Evolutionary conservation across 2,888 invertebrate genomes (phyloP), one percentile per base, ranked within the genome.

Genomic region (Caradrina clavipalpis): DNA sequence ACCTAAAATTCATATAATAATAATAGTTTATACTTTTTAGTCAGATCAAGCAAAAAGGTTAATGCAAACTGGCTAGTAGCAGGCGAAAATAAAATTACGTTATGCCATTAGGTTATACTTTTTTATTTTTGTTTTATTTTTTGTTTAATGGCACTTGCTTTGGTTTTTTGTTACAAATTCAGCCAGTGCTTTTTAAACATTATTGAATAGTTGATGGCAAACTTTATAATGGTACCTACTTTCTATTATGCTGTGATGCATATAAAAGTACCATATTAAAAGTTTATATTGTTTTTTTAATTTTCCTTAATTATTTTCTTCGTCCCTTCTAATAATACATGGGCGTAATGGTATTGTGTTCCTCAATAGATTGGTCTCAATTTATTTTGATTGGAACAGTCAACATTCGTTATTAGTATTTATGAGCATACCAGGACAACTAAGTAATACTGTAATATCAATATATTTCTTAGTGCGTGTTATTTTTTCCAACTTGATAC

Each of bases 301-400:
- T 39, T 45, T 45, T 45, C 17, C 17, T 15, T 39, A 39, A 17
- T 45, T 17, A 15, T 45, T 45, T 45, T 45, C 5, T 1, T 17
- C 17, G 15, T 45, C 45, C 17, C 45, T 5, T 45, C 17, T 45
- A 5, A 45, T 17, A 17, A 8, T 42, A 63, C 50, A 15, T 35
- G 17, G 0, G 21, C 0, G 13, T 17, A 56, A 63, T 63, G 73
- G 56, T 73, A 58, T 76, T 49, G 22, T 45, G 26, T 76, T 59
- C 6, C 49, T 45, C 42, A 53, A 59, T 50, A 69, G 13, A 69
- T 59, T 69, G 21, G 17, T 59, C 10, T 55, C 26, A 51, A 73
- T 76, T 76, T 39, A 56, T 59, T 51, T 59, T 45, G 8, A 69
- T 76, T 69, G 50, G 47, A 56, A 50, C 59, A 22, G 55, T 50